Conservation (phyloP, 2,888 invertebrate species). For the Drosophila paramelanica region DNA sequence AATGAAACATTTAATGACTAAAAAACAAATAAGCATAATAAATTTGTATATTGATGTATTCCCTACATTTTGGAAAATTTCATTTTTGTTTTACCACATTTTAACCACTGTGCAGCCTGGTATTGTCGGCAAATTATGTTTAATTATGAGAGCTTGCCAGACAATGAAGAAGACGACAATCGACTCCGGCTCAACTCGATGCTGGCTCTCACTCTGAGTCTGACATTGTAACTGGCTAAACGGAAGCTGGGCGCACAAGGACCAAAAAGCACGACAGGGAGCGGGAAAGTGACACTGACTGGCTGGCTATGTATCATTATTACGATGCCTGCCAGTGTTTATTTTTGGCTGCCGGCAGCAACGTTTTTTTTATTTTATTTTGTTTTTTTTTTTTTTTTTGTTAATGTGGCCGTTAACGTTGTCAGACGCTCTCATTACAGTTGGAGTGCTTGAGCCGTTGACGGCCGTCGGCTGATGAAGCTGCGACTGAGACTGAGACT, state of each 20-base stretch:
- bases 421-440: conserved; percentile 66
- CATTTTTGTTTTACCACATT: not conserved
- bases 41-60: no score
- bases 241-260: conserved; percentile 45
- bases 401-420: conserved; percentile 77
- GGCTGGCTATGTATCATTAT: conserved; percentile 73
- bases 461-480: conserved; percentile 4
- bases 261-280: conserved; percentile 30
- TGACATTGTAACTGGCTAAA: conserved; percentile 48
- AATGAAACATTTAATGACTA: no score
- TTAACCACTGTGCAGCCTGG: conserved; percentile 38
- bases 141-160: conserved; percentile 72
- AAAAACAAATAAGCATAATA: no score
- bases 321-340: conserved; percentile 76
- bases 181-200: conserved; percentile 36
- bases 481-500: conserved; percentile 21
- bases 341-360: conserved; percentile 72
- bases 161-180: conserved; percentile 58
- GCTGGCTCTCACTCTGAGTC: conserved; percentile 30
- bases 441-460: conserved; percentile 33
- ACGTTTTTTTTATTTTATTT: conserved; percentile 11
- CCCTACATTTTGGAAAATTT: not conserved
- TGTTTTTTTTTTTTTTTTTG: conserved; percentile 34
- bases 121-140: conserved; percentile 51
- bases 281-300: conserved; percentile 54